Evolutionary conservation across 2,888 invertebrate genomes (phyloP), one percentile per base, ranked within the genome.

Genomic region (Ornithoptera alexandrae): DNA sequence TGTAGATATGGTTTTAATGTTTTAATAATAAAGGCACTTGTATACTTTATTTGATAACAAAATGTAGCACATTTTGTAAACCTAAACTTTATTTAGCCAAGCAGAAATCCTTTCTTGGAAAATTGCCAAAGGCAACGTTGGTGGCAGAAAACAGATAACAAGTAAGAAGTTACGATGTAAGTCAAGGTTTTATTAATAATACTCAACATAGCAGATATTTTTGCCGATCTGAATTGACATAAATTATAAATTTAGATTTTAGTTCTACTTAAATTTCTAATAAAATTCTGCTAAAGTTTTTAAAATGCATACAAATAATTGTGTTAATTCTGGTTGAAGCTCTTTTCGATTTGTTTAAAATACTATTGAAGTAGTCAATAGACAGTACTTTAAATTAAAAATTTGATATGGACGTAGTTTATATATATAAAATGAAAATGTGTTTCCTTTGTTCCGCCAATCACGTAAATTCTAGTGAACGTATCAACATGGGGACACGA

Each of bases 41-140:
- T 22, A 57, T 18, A 57, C 57, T 20, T 20, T n/a, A 4, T 20
- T 4, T 20, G 7, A 57, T 57, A 8, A 57, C 7, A 20, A 57
- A 57, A 57, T 57, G 57, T 20, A 57, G 57, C n/a, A 20, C 7
- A 20, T 57, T 57, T 20, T 20, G 20, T 59, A 53, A 10, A n/a
- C 30, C 30, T 46, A 53, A 60, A 66, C 18, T 66, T 66, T 60
- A 60, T 60, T 66, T 62, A 62, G 57, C 17, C 18, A 39, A 62
- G 62, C n/a, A 46, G 57, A 67, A 62, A 24, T 30, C 24, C 61
- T 56, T n/a, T 62, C 24, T 67, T 67, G 67, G 67, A 62, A 56
- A 24, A 20, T 22, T 18, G 62, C 67, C 67, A 67, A 67, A 42
- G n/a, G 30, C 62, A n/a, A 67, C 62, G 57, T n/a, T 57, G 36